phyloP scores from a whole-genome alignment of 2,888 invertebrate species.

The Drosophila eohydei region DNA sequence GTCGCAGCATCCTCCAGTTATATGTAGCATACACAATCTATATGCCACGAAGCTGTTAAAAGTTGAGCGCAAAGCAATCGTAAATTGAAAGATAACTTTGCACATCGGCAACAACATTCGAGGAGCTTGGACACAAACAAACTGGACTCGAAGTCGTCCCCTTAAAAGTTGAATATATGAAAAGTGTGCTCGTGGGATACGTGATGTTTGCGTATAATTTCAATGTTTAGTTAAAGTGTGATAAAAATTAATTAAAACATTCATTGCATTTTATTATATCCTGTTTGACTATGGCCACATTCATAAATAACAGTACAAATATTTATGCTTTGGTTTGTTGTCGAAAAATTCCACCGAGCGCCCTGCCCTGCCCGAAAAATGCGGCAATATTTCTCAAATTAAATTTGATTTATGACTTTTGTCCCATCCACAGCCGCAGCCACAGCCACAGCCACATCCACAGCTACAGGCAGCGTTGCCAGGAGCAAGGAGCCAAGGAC shows the following conservation, averaged over 20 bases:
- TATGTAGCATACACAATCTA: too few relatives aligned
- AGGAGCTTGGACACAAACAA: not conserved
- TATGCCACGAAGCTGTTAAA: not conserved
- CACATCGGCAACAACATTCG: not conserved
- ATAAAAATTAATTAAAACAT: slow-evolving; percentile 48
- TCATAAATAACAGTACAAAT: slow-evolving; percentile 56
- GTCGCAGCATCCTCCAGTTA: too few relatives aligned
- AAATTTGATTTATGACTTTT: slow-evolving; percentile 77
- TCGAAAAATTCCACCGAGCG: slow-evolving; percentile 45
- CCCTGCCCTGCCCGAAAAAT: slow-evolving; percentile 37
- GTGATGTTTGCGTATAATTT: slow-evolving; percentile 24
- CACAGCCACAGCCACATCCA: not conserved
- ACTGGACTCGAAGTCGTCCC: not conserved
- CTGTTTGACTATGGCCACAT: slow-evolving; percentile 36
- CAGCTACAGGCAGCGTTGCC: slow-evolving; percentile 19
- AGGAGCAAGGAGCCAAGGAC: slow-evolving; percentile 36
- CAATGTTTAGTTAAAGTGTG: slow-evolving; percentile 27
- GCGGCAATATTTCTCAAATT: slow-evolving; percentile 74
- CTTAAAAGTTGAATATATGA: not conserved
- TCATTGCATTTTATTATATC: slow-evolving; percentile 47
- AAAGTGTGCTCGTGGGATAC: not conserved
- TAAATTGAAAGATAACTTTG: not conserved
- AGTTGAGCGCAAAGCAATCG: not conserved
- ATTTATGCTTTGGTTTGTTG: slow-evolving; percentile 58
- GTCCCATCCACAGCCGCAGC: slow-evolving; percentile 33